Percentiles rank a stretch among this genome's conserved stretches.
Evolutionary conservation across 1,140 invertebrate genomes (phyloP).

Genomic region (Trichonephila clavata): DNA sequence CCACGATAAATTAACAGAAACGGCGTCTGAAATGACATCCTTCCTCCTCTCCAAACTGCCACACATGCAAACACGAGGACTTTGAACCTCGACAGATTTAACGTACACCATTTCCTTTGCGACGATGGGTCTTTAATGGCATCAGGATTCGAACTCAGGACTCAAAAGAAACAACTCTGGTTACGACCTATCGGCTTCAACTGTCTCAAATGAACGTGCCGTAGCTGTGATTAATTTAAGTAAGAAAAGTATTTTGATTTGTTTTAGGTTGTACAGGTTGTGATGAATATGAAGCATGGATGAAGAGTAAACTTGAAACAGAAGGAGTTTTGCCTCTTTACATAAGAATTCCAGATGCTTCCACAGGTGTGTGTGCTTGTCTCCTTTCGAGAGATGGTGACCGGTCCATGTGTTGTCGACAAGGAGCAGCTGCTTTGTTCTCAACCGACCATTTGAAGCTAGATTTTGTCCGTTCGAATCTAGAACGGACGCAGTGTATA

Average conservation of each 20-base stretch:
- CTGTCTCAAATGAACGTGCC: too few relatives aligned
- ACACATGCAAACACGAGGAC: too few relatives aligned
- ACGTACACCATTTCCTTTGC: too few relatives aligned
- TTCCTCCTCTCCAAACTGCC: too few relatives aligned
- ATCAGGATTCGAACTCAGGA: too few relatives aligned
- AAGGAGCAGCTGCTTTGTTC: constrained; percentile 18
- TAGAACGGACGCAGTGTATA: neutral
- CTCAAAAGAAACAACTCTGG: too few relatives aligned
- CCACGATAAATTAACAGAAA: too few relatives aligned
- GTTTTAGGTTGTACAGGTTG: constrained; percentile 25
- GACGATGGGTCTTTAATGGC: too few relatives aligned
- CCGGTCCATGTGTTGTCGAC: constrained; percentile 8
- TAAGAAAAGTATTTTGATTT: neutral
- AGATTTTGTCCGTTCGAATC: neutral
- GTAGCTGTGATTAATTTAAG: too few relatives aligned
- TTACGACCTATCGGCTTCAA: too few relatives aligned
- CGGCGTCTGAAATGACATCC: too few relatives aligned
- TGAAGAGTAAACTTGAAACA: neutral
- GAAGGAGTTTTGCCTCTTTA: constrained; percentile 21
- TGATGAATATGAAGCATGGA: constrained; percentile 5
- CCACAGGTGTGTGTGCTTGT: constrained; percentile 38
- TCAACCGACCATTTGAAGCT: neutral
- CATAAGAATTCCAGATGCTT: neutral
- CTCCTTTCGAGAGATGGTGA: neutral
- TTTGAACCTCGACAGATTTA: too few relatives aligned